Percentiles rank a stretch among this genome's conserved stretches.
Conservation (phyloP, 2,888 invertebrate species). For the Netelia melanura region DNA sequence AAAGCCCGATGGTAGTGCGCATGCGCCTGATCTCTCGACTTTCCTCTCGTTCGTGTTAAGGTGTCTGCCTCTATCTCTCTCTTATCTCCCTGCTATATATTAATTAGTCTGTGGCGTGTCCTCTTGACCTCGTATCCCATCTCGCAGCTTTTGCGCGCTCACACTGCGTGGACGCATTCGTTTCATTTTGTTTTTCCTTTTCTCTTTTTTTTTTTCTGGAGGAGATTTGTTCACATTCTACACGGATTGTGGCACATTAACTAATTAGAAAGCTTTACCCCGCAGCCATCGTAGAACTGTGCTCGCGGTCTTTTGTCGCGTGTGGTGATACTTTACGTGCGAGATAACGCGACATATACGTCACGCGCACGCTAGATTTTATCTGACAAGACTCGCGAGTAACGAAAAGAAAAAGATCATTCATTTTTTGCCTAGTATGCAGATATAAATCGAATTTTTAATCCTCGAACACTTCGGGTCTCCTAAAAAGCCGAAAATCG, state of each 20-base stretch:
- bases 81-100: constrained; percentile 19
- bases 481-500: too few species aligned
- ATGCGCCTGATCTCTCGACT: background rate
- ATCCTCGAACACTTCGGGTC: background rate
- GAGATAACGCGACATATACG: constrained; percentile 1
- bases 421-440: background rate
- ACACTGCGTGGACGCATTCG: constrained; percentile 14
- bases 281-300: background rate
- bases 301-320: background rate
- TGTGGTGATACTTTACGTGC: constrained; percentile 5
- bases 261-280: constrained; percentile 47
- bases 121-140: constrained; percentile 37
- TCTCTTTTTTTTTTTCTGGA: constrained; percentile 13
- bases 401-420: background rate
- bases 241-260: constrained; percentile 55
- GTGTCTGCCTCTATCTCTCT: constrained; percentile 1
- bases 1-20: background rate
- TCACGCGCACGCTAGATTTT: background rate
- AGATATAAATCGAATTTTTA: background rate
- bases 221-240: constrained; percentile 3
- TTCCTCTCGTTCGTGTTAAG: background rate
- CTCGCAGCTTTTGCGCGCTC: constrained; percentile 9
- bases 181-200: background rate
- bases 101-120: constrained; percentile 58
- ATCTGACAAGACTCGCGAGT: background rate